Evolutionary conservation across 2,797 vertebrate species (phyloP).

Genomic region (Cirrhinus molitorella): DNA sequence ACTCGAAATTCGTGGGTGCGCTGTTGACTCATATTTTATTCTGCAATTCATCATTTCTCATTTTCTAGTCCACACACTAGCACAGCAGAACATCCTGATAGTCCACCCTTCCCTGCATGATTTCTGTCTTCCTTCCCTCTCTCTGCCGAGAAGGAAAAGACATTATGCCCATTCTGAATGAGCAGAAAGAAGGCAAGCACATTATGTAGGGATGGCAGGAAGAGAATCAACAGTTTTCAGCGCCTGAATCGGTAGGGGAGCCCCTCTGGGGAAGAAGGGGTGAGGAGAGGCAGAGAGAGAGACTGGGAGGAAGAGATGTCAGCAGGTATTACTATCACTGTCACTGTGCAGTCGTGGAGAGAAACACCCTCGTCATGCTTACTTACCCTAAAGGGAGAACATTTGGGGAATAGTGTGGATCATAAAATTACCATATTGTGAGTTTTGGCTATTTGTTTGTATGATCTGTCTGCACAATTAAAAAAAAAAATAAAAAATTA

Average conservation of each 20-base stretch:
- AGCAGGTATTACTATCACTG: constrained; percentile 81
- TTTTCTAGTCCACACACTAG: constrained; percentile 40
- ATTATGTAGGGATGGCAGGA: constrained; percentile 72
- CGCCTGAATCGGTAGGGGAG: constrained; percentile 74
- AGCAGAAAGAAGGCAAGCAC: constrained; percentile 69
- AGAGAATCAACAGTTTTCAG: constrained; percentile 80
- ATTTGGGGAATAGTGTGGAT: constrained; percentile 44
- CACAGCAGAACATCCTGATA: constrained; percentile 10
- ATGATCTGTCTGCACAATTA: too few species aligned
- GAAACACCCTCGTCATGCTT: constrained; percentile 46
- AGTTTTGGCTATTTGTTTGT: constrained; percentile 11
- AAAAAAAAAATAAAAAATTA: too few species aligned
- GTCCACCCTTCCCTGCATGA: constrained; percentile 37
- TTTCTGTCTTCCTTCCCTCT: constrained; percentile 30
- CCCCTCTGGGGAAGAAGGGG: constrained; percentile 71
- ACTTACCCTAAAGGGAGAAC: constrained; percentile 50
- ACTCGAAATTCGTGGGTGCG: constrained; percentile 20
- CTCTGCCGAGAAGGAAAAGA: constrained; percentile 73
- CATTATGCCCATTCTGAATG: constrained; percentile 68
- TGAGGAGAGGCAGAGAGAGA: constrained; percentile 63
- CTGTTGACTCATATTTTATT: constrained; percentile 52
- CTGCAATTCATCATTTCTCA: constrained; percentile 51
- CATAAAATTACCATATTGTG: constrained; percentile 56
- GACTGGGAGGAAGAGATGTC: constrained; percentile 74
- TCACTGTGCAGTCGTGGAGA: constrained; percentile 72